Base-by-base conservation (phyloP, 2,797 vertebrate genomes). In the Phataginus tetradactyla region DNA sequence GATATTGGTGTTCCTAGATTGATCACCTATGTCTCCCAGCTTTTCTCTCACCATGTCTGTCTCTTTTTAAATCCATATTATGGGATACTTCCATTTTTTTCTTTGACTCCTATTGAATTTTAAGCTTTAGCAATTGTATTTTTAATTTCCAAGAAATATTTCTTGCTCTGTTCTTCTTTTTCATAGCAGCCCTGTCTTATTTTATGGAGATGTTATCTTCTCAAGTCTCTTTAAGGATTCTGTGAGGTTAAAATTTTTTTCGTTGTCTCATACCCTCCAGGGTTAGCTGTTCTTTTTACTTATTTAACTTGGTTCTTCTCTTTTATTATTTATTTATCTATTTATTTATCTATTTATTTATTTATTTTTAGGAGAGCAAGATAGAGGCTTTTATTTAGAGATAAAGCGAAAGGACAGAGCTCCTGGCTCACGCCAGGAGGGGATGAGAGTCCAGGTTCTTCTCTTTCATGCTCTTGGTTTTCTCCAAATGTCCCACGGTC, bases 81-180 rank as follows among this genome's bases (percentile, higher is more conserved):
- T 5, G 6, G 37, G 39, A 61, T 23, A 32, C 21, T 84, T 57
- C n/a, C 63, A 84, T 6, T 6, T 64, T 88, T 91, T 84, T 72
- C 42, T 75, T 53, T 72, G 51, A n/a, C 51, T 74, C 63, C 18
- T 25, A 42, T 14, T 83, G 42, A 37, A 55, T 23, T 78, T 93
- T 63, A 90, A 68, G 55, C 53, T 63, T 78, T 61, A 75, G 23
- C 11, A 69, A 79, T 2, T 51, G 7, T 4, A 68, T 53, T 87
- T 96, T 83, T 75, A 80, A 94, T 84, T 75, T 90, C 61, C 11
- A 87, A 64, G 81, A 53, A 49, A n/a, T 49, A 75, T 64, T 94
- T 97, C 80, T 90, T 87, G n/a, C 29, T 51, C 53, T 75, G 3
- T n/a, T 85, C 55, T 91, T 59, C 61, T 71, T 79, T 86, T 49